These are phyloP conservation scores for Cossypha polioptera DNA, from an alignment of 2,797 vertebrate genomes.

Conservation along the genomic window DNA sequence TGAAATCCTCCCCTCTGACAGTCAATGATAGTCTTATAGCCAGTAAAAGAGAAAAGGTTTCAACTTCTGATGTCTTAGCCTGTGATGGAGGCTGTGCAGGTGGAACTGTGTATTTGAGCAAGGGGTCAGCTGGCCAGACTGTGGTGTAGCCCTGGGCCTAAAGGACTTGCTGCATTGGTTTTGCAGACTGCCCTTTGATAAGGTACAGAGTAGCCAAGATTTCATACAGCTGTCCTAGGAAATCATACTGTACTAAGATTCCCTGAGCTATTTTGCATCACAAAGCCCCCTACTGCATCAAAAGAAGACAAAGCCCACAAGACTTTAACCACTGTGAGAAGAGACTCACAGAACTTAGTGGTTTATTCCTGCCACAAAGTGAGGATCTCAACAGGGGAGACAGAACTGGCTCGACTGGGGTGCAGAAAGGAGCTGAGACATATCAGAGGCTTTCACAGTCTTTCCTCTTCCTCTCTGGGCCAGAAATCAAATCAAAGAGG, in stretches of 20 bases:
- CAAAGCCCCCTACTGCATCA: neutral
- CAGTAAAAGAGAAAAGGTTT: neutral
- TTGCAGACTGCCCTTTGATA: neutral
- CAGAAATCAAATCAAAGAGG: neutral
- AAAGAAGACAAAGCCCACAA: neutral
- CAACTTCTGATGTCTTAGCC: neutral
- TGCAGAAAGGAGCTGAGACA: neutral
- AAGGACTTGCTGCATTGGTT: neutral
- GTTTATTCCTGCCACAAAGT: neutral
- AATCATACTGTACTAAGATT: neutral
- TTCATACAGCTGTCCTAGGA: neutral
- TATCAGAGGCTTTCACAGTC: neutral
- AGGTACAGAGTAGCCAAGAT: neutral
- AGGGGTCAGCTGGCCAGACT: neutral
- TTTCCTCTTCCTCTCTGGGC: neutral
- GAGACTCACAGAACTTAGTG: neutral
- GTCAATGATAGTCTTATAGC: neutral
- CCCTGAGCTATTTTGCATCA: neutral
- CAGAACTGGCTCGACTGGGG: neutral
- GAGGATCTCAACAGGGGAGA: neutral
- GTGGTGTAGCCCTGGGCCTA: neutral
- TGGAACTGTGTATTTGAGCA: neutral
- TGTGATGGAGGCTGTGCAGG: neutral
- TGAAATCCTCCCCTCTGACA: neutral
- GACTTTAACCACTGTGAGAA: neutral